Conservation (phyloP, 2,113 vertebrate species). For the Centropus unirufus region DNA sequence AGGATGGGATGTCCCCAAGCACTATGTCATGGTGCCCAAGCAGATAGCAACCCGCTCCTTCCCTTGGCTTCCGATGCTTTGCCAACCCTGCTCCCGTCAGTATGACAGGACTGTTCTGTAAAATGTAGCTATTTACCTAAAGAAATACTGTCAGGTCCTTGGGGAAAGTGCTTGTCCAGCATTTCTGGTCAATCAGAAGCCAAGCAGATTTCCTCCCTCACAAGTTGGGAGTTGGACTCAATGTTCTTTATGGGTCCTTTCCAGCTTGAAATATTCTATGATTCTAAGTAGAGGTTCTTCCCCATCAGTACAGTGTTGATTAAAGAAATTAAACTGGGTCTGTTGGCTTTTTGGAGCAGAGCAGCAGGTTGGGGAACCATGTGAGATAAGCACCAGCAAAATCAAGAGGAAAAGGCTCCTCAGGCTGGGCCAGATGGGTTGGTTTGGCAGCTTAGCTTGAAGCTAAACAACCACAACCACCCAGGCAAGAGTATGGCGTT, state of each 20-base stretch:
- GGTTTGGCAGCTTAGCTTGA: fast-evolving
- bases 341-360: fast-evolving
- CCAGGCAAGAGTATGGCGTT: fast-evolving
- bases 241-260: not conserved
- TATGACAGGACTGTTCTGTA: not conserved
- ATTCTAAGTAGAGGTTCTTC: fast-evolving
- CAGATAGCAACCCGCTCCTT: not conserved
- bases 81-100: not conserved
- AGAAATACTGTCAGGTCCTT: not conserved
- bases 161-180: not conserved
- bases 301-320: not conserved
- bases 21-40: fast-evolving
- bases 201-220: not conserved
- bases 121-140: not conserved
- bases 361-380: fast-evolving
- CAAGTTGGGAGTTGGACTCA: not conserved
- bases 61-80: not conserved
- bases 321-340: not conserved
- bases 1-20: not conserved
- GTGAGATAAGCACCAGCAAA: not conserved
- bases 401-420: not conserved
- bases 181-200: not conserved
- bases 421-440: fast-evolving
- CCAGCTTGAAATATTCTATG: fast-evolving
- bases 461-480: not conserved